Evolutionary conservation across 2,888 invertebrate genomes (phyloP), one percentile per base, ranked within the genome.

Genomic region (Anarsia innoxiella): DNA sequence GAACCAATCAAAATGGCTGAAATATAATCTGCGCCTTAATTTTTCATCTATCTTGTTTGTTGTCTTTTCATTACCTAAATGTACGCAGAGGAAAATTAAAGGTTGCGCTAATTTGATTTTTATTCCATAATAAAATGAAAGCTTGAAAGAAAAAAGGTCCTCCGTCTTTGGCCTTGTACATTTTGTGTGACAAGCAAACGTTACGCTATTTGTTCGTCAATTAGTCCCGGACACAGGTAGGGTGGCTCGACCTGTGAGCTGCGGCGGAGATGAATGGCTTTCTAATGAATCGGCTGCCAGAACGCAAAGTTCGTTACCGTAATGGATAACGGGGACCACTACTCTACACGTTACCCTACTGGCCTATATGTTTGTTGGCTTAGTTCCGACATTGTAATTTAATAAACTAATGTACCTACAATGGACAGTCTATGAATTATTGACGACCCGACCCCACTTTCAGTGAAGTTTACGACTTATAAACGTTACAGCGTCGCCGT

Each of bases 231-330:
- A 13, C 26, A 27, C 35, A 27, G 14, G 38, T 23, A 29, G 27
- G 9, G 13, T 31, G 6, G 26, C 31, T 37, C 39, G 49, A 49
- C 53, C 50, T 47, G 46, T 42, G 37, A 2, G 25, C 40, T 43
- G 37, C 40, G 46, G 46, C 31, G 42, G 58, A 61, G 66, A 73
- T 72, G 74, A 73, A 77, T 75, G 67, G 67, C 56, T 73, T 74
- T 69, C 73, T 75, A 76, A 77, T 76, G 73, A 74, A 76, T 67
- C 69, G 62, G 59, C 56, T 49, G 58, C 49, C 53, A 47, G 49
- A 47, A 61, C 56, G 55, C 60, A 58, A 72, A 72, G 66, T 71
- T 76, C 69, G 73, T 72, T 75, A 71, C 60, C 50, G 61, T 71
- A 73, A 69, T 75, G 66, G 72, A 59, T 59, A 59, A 58, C 62